phyloP scores from a whole-genome alignment of 1,140 invertebrate species.

The Drosophila truncata region DNA sequence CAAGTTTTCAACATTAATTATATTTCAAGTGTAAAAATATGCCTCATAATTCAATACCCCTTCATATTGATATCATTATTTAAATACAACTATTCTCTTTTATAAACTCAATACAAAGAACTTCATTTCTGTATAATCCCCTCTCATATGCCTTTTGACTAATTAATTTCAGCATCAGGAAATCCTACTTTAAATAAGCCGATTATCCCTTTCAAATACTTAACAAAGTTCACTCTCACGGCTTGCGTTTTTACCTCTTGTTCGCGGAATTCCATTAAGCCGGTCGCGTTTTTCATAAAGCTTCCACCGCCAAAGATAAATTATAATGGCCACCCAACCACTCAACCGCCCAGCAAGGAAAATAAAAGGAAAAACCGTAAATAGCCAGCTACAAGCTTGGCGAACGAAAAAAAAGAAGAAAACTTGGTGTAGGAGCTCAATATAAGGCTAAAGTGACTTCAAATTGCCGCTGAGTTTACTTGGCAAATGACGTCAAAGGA shows the following conservation, averaged over 20 bases:
- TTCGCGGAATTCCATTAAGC: conserved; percentile 19
- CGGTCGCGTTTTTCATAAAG: conserved; percentile 24
- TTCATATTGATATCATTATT: neutral
- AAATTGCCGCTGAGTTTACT: conserved; percentile 63
- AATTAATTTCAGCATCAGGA: conserved; percentile 6
- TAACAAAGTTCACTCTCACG: neutral
- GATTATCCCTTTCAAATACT: neutral
- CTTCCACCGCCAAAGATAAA: conserved; percentile 22
- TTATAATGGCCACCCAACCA: conserved; percentile 14
- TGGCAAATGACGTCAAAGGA: conserved; percentile 75
- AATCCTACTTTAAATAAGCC: conserved; percentile 3
- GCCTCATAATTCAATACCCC: neutral
- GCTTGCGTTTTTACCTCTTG: conserved; percentile 8
- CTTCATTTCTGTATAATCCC: neutral
- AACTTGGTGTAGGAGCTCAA: conserved; percentile 57
- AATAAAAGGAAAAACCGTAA: conserved; percentile 1
- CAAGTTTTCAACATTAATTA: neutral
- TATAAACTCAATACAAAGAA: neutral
- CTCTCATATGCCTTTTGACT: neutral
- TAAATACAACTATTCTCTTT: neutral
- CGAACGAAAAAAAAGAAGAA: neutral
- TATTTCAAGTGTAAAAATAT: neutral
- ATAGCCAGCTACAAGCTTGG: conserved; percentile 4
- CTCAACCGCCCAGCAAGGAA: conserved; percentile 8
- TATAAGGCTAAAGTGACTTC: conserved; percentile 47